Conservation (phyloP, 2,888 invertebrate species). For the Xanthostigma xanthostigma region DNA sequence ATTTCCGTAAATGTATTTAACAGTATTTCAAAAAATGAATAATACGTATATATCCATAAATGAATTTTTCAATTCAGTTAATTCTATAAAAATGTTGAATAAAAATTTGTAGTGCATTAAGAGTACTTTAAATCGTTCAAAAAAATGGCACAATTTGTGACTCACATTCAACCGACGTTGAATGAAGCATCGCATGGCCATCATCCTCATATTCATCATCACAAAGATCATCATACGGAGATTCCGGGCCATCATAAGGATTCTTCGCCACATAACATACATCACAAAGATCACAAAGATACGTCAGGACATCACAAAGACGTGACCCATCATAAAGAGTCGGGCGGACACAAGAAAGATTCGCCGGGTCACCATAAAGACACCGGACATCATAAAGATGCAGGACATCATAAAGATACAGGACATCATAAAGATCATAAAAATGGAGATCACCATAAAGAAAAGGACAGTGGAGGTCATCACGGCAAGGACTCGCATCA, state of each 20-base stretch:
- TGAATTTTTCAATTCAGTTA: too few relatives aligned
- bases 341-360: slow-evolving; percentile 18
- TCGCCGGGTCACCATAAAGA: slow-evolving; percentile 16
- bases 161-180: slow-evolving; percentile 41
- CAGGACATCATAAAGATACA: too few relatives aligned
- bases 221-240: slow-evolving; percentile 27
- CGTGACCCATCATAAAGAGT: slow-evolving; percentile 16
- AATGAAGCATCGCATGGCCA: slow-evolving; percentile 40
- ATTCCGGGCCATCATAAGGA: slow-evolving; percentile 12
- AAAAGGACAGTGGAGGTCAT: background rate
- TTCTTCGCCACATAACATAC: slow-evolving; percentile 18
- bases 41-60: too few relatives aligned
- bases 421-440: background rate
- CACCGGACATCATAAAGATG: slow-evolving; percentile 11
- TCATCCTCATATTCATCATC: slow-evolving; percentile 35
- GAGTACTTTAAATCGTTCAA: too few relatives aligned
- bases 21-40: too few relatives aligned
- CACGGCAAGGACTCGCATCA: slow-evolving; percentile 11
- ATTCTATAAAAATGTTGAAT: too few relatives aligned
- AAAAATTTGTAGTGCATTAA: too few relatives aligned
- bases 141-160: slow-evolving; percentile 41
- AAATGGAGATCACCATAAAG: too few relatives aligned
- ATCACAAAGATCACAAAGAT: slow-evolving; percentile 10
- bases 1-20: too few relatives aligned
- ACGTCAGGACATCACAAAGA: slow-evolving; percentile 18